These are phyloP conservation scores for Acleris holmiana DNA, from an alignment of 2,888 invertebrate species.

Conservation along the genomic window DNA sequence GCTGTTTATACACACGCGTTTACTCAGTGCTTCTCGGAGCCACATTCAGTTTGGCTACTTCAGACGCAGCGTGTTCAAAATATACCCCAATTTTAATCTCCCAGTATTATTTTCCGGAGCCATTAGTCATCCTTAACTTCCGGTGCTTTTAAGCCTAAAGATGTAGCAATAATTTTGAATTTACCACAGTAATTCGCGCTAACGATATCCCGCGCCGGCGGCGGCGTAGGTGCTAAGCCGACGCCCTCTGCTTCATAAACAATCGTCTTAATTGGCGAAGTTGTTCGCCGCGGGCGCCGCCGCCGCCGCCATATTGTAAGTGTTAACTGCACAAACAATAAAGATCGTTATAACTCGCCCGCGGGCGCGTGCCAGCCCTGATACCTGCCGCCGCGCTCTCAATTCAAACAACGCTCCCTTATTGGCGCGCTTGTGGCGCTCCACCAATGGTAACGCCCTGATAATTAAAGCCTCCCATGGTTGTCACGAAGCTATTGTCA, in stretches of 20 bases:
- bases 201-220: constrained; percentile 25
- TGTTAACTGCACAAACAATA: constrained; percentile 64
- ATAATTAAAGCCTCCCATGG: constrained; percentile 63
- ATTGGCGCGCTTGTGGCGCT: constrained; percentile 65
- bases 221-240: constrained; percentile 39
- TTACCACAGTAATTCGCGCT: constrained; percentile 27
- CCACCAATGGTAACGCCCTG: constrained; percentile 61
- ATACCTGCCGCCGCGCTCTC: constrained; percentile 51
- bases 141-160: constrained; percentile 24
- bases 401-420: constrained; percentile 61
- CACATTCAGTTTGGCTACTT: background rate
- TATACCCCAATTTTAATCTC: constrained; percentile 4
- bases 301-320: constrained; percentile 51
- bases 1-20: constrained; percentile 15
- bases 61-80: background rate
- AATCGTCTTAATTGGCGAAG: constrained; percentile 54
- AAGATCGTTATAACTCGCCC: constrained; percentile 69
- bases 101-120: constrained; percentile 12
- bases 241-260: constrained; percentile 48
- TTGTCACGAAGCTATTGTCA: constrained; percentile 55
- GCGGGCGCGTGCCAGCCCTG: constrained; percentile 58
- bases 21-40: constrained; percentile 6
- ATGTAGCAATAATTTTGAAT: constrained; percentile 27
- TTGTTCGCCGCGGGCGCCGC: constrained; percentile 43
- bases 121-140: constrained; percentile 27